Base-by-base conservation (phyloP, 2,888 invertebrate genomes). In the Agapostemon virescens region DNA sequence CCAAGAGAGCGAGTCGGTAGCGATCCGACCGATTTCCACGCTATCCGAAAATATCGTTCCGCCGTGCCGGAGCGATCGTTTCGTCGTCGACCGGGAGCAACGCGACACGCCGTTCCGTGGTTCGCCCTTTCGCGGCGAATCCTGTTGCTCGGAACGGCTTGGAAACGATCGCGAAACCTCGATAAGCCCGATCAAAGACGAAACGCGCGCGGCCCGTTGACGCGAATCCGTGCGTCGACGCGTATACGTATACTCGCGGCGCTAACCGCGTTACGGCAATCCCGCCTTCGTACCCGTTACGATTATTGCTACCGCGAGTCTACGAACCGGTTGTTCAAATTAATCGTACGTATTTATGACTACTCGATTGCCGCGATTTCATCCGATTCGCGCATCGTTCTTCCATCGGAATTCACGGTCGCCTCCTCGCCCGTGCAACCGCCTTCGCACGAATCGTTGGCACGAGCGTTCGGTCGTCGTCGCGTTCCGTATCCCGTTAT, bases 361-460 rank as follows among this genome's bases (percentile, higher is more conserved):
- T 52, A 72, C 76, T 81, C 52, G 76, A 64, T 11, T n/a, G 67
- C 30, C 2, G 26, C 23, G 42, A 67, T 80, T 79, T 66, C 40
- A 58, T 55, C n/a, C n/a, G 7, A 58, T 71, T 68, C 42, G 52
- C 23, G 20, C 45, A 36, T 36, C 30, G 30, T 11, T 15, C 38
- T 38, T 13, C 42, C 30, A 36, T 49, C 38, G 15, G 20, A 11
- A 40, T 49, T 45, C 33, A 9, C 7, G 63, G 58, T 72, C 75
- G 49, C 30, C 40, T n/a, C 23, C 11, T 23, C 68, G n/a, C 9
- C 42, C 15, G 7, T 33, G 2, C 30, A n/a, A 33, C 23, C 42
- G 23, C 33, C 30, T n/a, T 63, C 23, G 23, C 20, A 9, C 26
- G 9, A 58, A 9, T 3, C 42, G 30, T 33, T 52, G 15, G 38